These are phyloP conservation scores for Pharmacophagus antenor DNA, from an alignment of 2,888 invertebrate species.

Conservation along the genomic window DNA sequence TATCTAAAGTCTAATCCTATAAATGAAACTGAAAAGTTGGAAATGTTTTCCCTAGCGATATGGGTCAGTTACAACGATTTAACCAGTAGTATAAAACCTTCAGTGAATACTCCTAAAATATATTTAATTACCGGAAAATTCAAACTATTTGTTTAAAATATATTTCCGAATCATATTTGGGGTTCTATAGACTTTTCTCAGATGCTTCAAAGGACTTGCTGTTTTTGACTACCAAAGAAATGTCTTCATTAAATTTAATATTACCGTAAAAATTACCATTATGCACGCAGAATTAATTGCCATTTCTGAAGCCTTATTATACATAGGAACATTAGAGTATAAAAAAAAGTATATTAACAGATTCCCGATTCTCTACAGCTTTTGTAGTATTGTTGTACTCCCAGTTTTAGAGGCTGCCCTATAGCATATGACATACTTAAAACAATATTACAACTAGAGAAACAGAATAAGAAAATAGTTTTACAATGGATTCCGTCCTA, in stretches of 20 bases:
- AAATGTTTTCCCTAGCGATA: background rate
- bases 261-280: background rate
- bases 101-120: background rate
- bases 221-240: background rate
- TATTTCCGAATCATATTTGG: background rate
- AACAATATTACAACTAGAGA: background rate
- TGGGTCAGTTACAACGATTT: background rate
- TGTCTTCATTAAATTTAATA: background rate
- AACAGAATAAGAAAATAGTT: background rate
- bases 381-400: background rate
- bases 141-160: background rate
- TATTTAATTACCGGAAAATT: background rate
- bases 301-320: background rate
- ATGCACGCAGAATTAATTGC: background rate
- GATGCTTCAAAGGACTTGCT: background rate
- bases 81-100: background rate
- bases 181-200: background rate
- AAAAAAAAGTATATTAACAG: too few relatives aligned
- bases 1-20: background rate
- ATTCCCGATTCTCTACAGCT: background rate
- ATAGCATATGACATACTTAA: background rate
- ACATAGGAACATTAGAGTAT: too few relatives aligned
- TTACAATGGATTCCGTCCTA: too few relatives aligned
- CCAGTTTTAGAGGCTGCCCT: background rate
- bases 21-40: background rate